Conservation (phyloP, 2,113 vertebrate species). For the Nothocercus nigrocapillus region DNA sequence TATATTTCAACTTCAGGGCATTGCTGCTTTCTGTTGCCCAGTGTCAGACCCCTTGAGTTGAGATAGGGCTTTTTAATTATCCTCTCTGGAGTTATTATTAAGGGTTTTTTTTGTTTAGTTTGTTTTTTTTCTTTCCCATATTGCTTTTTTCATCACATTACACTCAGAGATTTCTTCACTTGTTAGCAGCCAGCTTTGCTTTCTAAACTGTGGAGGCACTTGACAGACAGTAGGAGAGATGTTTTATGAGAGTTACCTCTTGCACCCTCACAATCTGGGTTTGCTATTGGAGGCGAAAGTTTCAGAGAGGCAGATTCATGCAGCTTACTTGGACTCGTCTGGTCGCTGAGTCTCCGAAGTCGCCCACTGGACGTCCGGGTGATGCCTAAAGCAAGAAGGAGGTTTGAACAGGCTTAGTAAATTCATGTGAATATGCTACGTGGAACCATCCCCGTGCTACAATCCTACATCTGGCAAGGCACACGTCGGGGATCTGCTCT, state of each 20-base stretch:
- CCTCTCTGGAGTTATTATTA: slow-evolving; percentile 1
- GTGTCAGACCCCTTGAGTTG: not conserved
- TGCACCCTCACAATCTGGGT: too few relatives aligned
- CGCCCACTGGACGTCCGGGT: slow-evolving; percentile 73
- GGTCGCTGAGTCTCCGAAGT: slow-evolving; percentile 70
- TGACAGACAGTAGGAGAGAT: not conserved
- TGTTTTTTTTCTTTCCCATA: too few relatives aligned
- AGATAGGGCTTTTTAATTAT: not conserved
- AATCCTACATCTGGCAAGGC: not conserved
- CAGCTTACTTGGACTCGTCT: slow-evolving; percentile 71
- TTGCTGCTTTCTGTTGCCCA: not conserved
- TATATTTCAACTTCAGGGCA: slow-evolving; percentile 21
- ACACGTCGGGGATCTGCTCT: not conserved
- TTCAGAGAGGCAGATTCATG: not conserved
- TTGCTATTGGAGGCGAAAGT: not conserved
- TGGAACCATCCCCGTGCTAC: accelerated
- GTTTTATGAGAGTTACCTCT: not conserved
- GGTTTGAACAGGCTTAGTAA: not conserved
- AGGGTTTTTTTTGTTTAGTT: not conserved
- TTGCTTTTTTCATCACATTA: not conserved
- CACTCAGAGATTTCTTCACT: accelerated
- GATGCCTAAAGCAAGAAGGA: slow-evolving; percentile 66
- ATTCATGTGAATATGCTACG: accelerated
- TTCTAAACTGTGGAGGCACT: not conserved
- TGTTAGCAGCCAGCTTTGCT: not conserved